Evolutionary conservation across 2,113 vertebrate genomes (phyloP), one percentile per base, ranked within the genome.

Genomic region (Vidua chalybeata): DNA sequence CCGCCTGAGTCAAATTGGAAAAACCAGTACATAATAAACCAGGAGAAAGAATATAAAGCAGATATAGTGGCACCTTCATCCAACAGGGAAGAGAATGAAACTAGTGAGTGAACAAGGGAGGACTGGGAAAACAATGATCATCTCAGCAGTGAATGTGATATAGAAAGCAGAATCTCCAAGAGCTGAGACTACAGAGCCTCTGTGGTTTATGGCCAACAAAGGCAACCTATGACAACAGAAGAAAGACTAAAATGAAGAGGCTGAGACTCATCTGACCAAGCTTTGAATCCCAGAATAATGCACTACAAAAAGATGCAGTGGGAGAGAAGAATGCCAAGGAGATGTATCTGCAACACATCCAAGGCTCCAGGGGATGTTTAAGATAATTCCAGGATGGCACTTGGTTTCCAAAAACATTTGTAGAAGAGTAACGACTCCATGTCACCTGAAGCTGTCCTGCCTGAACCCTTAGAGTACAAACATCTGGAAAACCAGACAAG

Each of bases 271-370:
- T 75, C 39, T 21, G 5, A 78, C 13, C 14, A 43, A 93, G 30
- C 6, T 78, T 71, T 51, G 66, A 74, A 67, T 51, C 9, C 14
- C 22, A 66, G 31, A 6, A 64, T 54, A 19, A 41, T 13, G 3
- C 15, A 35, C 20, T 43, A 37, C 37, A 48, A 69, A 71, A 87
- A 54, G 6, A 17, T 2, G 1, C 2, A 5, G 6, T 0, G 1
- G 33, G 6, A 56, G 35, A 46, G 27, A 21, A 54, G 3, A 56
- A 3, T 9, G 10, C 7, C 23, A 30, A 39, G 52, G 12, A 76
- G 30, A n/a, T 4, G 5, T 4, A 11, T 22, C 37, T 86, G 33
- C 20, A 83, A 64, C 7, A 46, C 19, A 52, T 55, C 14, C 49
- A 48, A 67, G 27, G 54, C 33, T 77, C n/a, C 23, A 41, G 13